Conservation (phyloP, 2,888 invertebrate species). For the Thecophora atra region DNA sequence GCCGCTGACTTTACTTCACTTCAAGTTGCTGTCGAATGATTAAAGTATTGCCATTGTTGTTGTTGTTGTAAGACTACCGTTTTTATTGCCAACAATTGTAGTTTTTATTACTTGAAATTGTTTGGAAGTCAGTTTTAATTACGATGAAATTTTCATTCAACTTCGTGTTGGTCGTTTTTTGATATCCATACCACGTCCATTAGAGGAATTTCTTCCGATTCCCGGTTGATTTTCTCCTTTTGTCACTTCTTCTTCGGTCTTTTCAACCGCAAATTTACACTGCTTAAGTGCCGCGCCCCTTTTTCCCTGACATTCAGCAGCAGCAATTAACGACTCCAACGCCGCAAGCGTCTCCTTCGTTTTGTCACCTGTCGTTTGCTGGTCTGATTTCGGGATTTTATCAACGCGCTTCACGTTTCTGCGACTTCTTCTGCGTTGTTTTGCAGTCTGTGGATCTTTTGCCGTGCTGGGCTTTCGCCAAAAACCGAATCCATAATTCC, state of each 20-base stretch:
- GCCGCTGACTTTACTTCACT: slow-evolving; percentile 21
- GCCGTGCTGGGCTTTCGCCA: background rate
- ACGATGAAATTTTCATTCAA: slow-evolving; percentile 49
- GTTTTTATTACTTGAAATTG: slow-evolving; percentile 36
- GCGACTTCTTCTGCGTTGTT: too few relatives aligned
- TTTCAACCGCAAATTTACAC: too few relatives aligned
- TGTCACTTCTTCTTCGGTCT: background rate
- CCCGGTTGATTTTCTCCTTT: slow-evolving; percentile 1
- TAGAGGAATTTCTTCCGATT: too few relatives aligned
- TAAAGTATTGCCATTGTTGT: slow-evolving; percentile 1
- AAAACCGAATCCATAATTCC: slow-evolving; percentile 22
- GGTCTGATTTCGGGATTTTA: too few relatives aligned
- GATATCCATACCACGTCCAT: background rate
- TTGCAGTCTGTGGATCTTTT: background rate
- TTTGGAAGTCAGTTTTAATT: slow-evolving; percentile 53
- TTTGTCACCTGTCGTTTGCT: too few relatives aligned
- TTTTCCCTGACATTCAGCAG: too few relatives aligned
- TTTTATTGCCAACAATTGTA: background rate
- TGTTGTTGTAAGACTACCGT: background rate
- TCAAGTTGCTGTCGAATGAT: background rate
- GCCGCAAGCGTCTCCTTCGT: too few relatives aligned
- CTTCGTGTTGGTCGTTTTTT: slow-evolving; percentile 46
- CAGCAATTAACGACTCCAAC: too few relatives aligned
- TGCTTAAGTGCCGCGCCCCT: too few relatives aligned
- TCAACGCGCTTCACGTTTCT: too few relatives aligned